A percentile compares a stretch with the other conserved stretches of the same genome.
Conservation (phyloP, 2,797 vertebrate species). For the Crax fasciolata region DNA sequence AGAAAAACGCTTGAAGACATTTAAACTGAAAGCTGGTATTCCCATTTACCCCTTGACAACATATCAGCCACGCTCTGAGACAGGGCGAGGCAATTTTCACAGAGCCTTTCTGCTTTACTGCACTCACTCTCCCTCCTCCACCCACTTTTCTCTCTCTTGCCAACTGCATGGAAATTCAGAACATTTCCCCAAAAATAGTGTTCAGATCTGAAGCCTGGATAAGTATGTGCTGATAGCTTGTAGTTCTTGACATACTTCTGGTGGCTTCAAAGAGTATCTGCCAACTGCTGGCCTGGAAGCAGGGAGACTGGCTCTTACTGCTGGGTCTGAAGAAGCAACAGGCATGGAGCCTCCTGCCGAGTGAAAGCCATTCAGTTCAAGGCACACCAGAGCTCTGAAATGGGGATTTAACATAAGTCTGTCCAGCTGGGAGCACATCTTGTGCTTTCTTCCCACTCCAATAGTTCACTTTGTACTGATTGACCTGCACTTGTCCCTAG, state of each 20-base stretch:
- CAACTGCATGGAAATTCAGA: conserved; percentile 36
- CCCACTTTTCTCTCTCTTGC: neutral
- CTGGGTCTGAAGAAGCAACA: neutral
- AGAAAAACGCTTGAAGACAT: neutral
- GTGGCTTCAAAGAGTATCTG: neutral
- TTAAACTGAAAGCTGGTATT: neutral
- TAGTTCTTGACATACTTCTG: conserved; percentile 5
- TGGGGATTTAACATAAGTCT: neutral
- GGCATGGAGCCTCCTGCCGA: neutral
- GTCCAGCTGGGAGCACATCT: neutral
- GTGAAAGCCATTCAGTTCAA: neutral
- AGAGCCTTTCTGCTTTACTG: neutral
- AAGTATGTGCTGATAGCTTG: neutral
- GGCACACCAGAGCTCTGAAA: neutral
- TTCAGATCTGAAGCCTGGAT: neutral
- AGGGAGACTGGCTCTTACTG: neutral
- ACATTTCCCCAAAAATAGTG: conserved; percentile 38
- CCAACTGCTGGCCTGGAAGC: neutral
- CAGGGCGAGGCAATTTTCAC: neutral
- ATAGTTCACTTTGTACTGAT: neutral
- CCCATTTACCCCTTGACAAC: neutral
- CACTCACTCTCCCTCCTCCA: neutral
- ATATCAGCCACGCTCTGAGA: neutral
- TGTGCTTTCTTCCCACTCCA: neutral
- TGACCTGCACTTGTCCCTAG: neutral